phyloP scores from a whole-genome alignment of 2,888 invertebrate genomes.

The Sarcophaga rosellei region DNA sequence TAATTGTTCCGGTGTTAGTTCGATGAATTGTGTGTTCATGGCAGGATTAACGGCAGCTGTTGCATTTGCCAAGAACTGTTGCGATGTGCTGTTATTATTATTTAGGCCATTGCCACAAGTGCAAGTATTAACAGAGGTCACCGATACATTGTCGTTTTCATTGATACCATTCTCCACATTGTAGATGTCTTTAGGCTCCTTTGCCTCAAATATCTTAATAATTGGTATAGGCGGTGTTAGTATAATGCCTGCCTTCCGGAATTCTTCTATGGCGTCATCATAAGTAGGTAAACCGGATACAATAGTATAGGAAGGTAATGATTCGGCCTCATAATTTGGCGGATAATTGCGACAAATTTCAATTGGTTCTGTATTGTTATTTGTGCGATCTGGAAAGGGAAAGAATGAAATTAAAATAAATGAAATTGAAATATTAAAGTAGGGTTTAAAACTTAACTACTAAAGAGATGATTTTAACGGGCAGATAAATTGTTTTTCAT shows the following conservation, averaged over 20 bases:
- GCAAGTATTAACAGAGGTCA: conserved; percentile 74
- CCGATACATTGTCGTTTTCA: conserved; percentile 74
- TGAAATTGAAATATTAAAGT: conserved; percentile 9
- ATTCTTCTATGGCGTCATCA: conserved; percentile 85
- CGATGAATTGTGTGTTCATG: conserved; percentile 75
- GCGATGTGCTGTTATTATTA: conserved; percentile 6
- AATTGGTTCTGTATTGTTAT: conserved; percentile 72
- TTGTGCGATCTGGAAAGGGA: conserved; percentile 81
- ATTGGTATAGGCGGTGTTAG: conserved; percentile 78
- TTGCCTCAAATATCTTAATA: conserved; percentile 78
- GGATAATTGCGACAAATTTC: conserved; percentile 79
- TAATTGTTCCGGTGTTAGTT: conserved; percentile 79
- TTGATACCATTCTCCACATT: conserved; percentile 67
- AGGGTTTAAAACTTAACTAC: neutral
- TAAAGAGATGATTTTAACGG: too few species aligned
- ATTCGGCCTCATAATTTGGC: conserved; percentile 82
- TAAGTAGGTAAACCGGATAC: conserved; percentile 86
- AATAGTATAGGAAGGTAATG: conserved; percentile 85
- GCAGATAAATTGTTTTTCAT: too few species aligned
- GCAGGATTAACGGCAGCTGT: neutral
- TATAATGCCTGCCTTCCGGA: conserved; percentile 81
- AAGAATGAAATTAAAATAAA: neutral
- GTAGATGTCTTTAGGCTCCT: conserved; percentile 67
- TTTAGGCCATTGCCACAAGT: conserved; percentile 71
- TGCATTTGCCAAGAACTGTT: conserved; percentile 41